Conservation (phyloP, 2,797 vertebrate genomes). For the Cirrhinus mrigala region DNA sequence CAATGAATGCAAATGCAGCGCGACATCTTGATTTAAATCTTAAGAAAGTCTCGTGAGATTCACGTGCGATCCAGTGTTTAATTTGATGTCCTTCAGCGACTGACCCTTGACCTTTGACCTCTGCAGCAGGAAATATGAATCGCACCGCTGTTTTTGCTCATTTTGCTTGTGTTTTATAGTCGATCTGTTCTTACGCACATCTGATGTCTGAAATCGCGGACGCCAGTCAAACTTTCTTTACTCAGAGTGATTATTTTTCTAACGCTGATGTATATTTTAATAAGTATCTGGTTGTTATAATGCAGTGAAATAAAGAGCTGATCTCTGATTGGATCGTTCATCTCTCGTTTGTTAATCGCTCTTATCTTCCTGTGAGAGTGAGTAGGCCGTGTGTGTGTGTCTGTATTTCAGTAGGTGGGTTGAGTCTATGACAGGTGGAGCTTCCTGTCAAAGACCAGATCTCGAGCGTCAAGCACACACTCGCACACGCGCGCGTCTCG, state of each 20-base stretch:
- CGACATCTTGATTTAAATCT: not conserved
- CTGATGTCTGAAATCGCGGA: not conserved
- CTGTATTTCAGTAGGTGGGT: slow-evolving; percentile 35
- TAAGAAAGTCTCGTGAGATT: not conserved
- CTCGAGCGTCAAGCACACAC: not conserved
- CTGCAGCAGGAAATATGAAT: not conserved
- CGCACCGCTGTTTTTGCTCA: not conserved
- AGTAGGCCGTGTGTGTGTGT: not conserved
- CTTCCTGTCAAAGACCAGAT: slow-evolving; percentile 68
- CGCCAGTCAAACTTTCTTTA: not conserved
- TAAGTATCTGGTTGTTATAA: not conserved
- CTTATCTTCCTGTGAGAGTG: not conserved
- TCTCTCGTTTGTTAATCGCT: not conserved
- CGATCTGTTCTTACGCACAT: not conserved
- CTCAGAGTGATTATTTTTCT: not conserved
- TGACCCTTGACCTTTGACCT: not conserved
- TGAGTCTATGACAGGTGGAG: slow-evolving; percentile 60
- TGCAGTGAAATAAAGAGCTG: slow-evolving; percentile 16
- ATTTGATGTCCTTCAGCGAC: not conserved
- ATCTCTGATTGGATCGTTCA: not conserved
- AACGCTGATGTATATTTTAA: not conserved
- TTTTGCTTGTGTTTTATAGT: not conserved
- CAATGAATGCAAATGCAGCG: too few species aligned
- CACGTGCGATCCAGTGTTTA: too few species aligned
- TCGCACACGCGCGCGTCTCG: not conserved